phyloP scores from a whole-genome alignment of 2,797 vertebrate species.

The Apogon talboti region DNA sequence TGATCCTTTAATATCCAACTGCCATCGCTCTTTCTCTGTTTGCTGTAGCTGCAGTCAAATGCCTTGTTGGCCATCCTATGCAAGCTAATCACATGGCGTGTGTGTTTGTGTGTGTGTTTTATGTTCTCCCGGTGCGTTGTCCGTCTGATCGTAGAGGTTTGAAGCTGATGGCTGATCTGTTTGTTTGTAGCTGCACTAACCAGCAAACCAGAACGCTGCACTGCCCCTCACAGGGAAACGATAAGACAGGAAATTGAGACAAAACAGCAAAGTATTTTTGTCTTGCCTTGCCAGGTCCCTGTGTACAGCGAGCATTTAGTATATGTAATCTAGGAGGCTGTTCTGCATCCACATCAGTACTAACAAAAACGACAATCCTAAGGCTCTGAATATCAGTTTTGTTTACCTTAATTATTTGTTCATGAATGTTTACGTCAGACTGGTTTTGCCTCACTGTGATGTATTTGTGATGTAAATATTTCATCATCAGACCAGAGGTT shows the following conservation, averaged over 20 bases:
- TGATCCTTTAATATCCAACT: not conserved
- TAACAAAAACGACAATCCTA: not conserved
- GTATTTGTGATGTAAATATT: conserved; percentile 31
- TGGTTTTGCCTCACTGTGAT: not conserved
- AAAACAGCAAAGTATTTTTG: not conserved
- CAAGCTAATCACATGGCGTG: conserved; percentile 29
- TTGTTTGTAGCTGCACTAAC: not conserved
- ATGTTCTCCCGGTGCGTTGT: not conserved
- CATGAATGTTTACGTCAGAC: conserved; percentile 29
- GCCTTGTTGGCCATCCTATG: conserved; percentile 46
- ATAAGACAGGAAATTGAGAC: not conserved
- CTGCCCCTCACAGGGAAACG: not conserved
- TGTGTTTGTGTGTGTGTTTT: not conserved
- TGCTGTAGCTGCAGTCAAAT: conserved; percentile 12
- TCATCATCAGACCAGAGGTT: conserved; percentile 12
- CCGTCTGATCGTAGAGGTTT: not conserved
- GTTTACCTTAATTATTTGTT: not conserved
- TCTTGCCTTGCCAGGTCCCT: too few species aligned
- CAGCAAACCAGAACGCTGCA: too few species aligned
- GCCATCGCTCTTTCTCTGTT: not conserved
- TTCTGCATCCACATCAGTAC: not conserved
- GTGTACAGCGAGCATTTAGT: not conserved
- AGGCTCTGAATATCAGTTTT: conserved; percentile 4
- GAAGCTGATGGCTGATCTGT: conserved; percentile 9
- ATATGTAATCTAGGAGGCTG: not conserved